Base-by-base conservation (phyloP, 1,140 invertebrate species). In the Phocides pigmalion region DNA sequence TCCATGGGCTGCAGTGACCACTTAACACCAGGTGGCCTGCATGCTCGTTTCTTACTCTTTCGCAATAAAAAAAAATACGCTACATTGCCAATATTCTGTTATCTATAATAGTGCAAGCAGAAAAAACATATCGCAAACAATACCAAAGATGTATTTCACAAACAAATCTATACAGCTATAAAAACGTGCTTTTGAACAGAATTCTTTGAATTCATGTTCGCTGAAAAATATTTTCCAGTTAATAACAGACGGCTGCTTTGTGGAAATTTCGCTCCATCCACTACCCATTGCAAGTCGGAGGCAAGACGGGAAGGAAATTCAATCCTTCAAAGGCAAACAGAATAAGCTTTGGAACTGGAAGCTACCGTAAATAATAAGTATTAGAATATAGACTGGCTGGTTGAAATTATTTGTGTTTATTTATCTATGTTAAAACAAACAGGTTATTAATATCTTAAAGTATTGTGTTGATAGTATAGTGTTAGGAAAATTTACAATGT, bases 241-340 rank as follows among this genome's bases (percentile, higher is more conserved):
- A 20, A 19, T 20, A 46, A 20, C 12, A 39, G 22, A 22, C 35
- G 11, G 28, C 0, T 19, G 16, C 17, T 44, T 44, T 44, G 2
- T 4, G 12, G 42, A 46, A 3, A 20, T 12, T 19, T 46, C 16
- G 9, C 11, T 46, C 42, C 37, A 14, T 39, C 8, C 42, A 12
- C 9, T 20, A 17, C 17, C 11, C 19, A 12, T 4, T 46, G 42
- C 42, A 46, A 19, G 8, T 46, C 12, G 17, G 6, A n/a, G 17
- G 42, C 16, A 39, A 39, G 15, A 46, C n/a, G 2, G 17, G 15
- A 22, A 3, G 16, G 11, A 11, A 44, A 19, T 19, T 19, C 15
- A 46, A 46, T 46, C 42, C 17, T 19, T 46, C 42, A 46, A 46
- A 46, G 42, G 41, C 15, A n/a, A 12, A 46, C n/a, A 46, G 17